Conservation (phyloP, 1,140 invertebrate genomes). For the Panagrolaimus sp. region DNA sequence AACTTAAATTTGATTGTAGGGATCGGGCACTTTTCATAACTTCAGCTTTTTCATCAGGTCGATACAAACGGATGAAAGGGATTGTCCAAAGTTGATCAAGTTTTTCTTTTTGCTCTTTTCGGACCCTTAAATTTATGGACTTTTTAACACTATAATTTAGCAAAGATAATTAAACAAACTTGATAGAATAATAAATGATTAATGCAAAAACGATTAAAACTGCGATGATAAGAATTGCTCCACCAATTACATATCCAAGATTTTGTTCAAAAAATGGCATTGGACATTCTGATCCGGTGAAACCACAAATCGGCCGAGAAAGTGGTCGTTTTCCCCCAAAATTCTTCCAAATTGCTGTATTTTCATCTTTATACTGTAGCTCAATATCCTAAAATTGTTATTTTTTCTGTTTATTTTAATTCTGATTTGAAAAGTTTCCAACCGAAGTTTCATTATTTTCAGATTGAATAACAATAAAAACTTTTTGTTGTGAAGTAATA, state of each 20-base stretch:
- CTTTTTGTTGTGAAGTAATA: neutral
- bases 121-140: neutral
- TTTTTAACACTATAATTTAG: conserved; percentile 6
- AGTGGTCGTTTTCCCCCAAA: neutral
- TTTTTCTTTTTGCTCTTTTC: neutral
- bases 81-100: conserved; percentile 20
- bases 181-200: conserved; percentile 6
- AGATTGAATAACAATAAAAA: neutral
- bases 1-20: neutral
- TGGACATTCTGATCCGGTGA: neutral
- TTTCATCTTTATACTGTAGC: neutral
- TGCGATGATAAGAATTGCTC: neutral
- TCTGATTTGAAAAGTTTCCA: neutral
- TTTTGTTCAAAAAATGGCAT: conserved; percentile 1
- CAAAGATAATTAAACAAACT: neutral
- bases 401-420: neutral
- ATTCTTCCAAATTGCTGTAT: conserved; percentile 18
- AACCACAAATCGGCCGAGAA: conserved; percentile 17
- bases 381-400: neutral
- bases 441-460: neutral
- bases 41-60: conserved; percentile 14
- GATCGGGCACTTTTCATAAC: neutral
- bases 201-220: conserved; percentile 9
- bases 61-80: neutral
- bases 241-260: conserved; percentile 11